Evolutionary conservation across 2,797 vertebrate species (phyloP).

Genomic region (Sebastes itinus): DNA sequence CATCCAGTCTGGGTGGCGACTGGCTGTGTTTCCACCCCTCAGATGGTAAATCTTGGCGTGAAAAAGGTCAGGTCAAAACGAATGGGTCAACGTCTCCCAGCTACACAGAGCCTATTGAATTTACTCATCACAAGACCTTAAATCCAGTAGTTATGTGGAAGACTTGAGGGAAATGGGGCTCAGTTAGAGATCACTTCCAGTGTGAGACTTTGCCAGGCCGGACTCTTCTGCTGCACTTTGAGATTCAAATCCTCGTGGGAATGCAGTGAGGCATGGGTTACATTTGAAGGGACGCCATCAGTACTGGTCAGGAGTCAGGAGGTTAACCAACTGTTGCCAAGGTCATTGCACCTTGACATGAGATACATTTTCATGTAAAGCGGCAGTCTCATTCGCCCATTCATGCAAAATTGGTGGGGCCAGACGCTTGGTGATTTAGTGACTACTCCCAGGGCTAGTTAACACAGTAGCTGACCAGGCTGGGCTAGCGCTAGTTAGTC

Average conservation of each 20-base stretch:
- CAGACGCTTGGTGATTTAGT: not conserved
- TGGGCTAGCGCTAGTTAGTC: too few species aligned
- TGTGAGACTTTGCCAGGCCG: not conserved
- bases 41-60: slow-evolving; percentile 45
- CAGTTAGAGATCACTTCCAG: slow-evolving; percentile 24
- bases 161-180: slow-evolving; percentile 7
- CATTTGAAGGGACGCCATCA: slow-evolving; percentile 16
- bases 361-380: not conserved
- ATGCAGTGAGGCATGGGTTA: slow-evolving; percentile 1
- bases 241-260: slow-evolving; percentile 61
- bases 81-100: slow-evolving; percentile 32
- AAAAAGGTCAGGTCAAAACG: slow-evolving; percentile 42
- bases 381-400: not conserved
- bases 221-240: not conserved
- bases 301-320: slow-evolving; percentile 25
- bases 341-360: not conserved
- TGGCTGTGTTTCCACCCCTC: slow-evolving; percentile 40
- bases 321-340: slow-evolving; percentile 28
- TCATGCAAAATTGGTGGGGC: not conserved
- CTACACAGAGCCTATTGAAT: slow-evolving; percentile 12
- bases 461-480: not conserved
- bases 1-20: slow-evolving; percentile 28
- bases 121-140: slow-evolving; percentile 49
- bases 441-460: not conserved
- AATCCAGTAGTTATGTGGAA: slow-evolving; percentile 18